Conservation (phyloP, 53 echinoderm and acorn worm genomes). For the Mesocentrotus franciscanus region DNA sequence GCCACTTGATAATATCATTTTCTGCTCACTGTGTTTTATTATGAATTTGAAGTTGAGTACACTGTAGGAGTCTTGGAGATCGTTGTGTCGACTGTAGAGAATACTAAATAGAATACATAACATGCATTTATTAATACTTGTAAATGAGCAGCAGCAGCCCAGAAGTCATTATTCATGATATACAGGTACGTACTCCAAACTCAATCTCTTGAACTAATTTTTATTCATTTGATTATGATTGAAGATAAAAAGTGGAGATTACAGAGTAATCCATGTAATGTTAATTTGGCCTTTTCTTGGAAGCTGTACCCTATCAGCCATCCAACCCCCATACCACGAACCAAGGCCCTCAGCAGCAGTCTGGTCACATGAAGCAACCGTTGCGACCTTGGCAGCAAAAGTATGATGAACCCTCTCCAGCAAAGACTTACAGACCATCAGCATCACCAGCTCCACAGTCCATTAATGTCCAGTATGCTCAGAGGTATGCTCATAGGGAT, state of each 20-base stretch:
- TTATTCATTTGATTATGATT: not conserved
- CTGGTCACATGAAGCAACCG: conserved; percentile 13
- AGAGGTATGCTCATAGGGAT: conserved; percentile 27
- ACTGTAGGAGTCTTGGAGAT: not conserved
- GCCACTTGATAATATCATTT: not conserved
- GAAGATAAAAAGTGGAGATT: not conserved
- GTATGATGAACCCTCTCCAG: conserved; percentile 12
- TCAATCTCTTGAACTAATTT: too few relatives aligned
- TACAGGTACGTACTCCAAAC: too few relatives aligned
- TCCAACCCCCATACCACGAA: not conserved
- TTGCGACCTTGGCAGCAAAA: not conserved
- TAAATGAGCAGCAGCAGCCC: not conserved
- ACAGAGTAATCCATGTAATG: not conserved
- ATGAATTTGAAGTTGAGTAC: too few relatives aligned
- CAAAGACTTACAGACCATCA: conserved; percentile 20
- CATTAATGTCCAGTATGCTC: conserved; percentile 1
- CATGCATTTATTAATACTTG: not conserved
- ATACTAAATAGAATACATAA: not conserved
- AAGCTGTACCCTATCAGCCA: conserved; percentile 12
- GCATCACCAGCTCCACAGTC: not conserved
- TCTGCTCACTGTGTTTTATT: not conserved
- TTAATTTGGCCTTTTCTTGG: not conserved
- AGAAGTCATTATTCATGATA: too few relatives aligned
- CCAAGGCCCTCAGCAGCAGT: not conserved
- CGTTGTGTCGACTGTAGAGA: not conserved